phyloP scores from a whole-genome alignment of 2,797 vertebrate genomes.

The Percopsis omiscomaycus region DNA sequence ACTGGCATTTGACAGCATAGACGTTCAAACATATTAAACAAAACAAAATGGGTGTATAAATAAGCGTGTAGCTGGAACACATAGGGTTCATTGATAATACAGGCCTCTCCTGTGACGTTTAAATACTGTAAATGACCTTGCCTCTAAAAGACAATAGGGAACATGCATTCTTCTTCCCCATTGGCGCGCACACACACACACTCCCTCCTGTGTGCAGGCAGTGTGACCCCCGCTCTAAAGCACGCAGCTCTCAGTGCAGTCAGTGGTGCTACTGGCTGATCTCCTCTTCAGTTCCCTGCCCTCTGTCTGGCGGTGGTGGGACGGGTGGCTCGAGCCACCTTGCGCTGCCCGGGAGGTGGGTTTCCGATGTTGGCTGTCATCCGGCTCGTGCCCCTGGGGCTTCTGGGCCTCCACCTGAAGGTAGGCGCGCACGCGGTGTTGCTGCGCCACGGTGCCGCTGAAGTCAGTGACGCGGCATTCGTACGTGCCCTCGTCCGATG shows the following conservation, averaged over 20 bases:
- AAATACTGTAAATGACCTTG: constrained; percentile 33
- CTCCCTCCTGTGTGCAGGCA: not conserved
- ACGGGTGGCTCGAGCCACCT: constrained; percentile 16
- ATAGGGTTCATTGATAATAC: constrained; percentile 26
- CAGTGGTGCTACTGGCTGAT: constrained; percentile 62
- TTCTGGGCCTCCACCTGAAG: constrained; percentile 60
- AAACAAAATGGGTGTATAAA: constrained; percentile 20
- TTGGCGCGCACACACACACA: constrained; percentile 20
- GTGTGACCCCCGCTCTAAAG: constrained; percentile 66
- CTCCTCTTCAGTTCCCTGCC: constrained; percentile 82
- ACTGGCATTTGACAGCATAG: constrained; percentile 34
- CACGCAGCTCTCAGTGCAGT: constrained; percentile 77
- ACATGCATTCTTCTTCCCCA: constrained; percentile 58
- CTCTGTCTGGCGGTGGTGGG: constrained; percentile 57
- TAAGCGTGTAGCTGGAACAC: constrained; percentile 22
- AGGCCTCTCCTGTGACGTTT: constrained; percentile 19
- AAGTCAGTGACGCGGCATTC: constrained; percentile 90
- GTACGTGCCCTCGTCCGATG: constrained; percentile 86
- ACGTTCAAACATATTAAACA: constrained; percentile 33
- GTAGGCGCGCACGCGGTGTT: constrained; percentile 83
- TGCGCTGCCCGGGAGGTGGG: constrained; percentile 11
- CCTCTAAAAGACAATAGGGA: constrained; percentile 41
- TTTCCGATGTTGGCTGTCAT: constrained; percentile 3
- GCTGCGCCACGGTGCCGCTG: constrained; percentile 83
- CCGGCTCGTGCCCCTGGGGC: constrained; percentile 55